Evolutionary conservation across 2,888 invertebrate genomes (phyloP).

Genomic region (Gastrophysa polygoni): DNA sequence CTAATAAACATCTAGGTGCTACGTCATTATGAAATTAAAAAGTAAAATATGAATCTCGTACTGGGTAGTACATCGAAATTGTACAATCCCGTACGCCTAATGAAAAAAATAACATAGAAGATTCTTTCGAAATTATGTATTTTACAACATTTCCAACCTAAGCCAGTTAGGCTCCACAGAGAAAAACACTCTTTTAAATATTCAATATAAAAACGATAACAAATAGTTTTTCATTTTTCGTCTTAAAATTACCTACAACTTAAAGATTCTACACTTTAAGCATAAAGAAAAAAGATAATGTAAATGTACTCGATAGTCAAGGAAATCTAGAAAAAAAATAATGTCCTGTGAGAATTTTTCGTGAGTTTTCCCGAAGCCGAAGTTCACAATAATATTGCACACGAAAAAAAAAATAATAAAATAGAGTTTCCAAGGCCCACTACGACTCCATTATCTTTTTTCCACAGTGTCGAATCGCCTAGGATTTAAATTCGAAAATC

Average conservation of each 20-base stretch:
- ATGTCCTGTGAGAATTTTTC: no score
- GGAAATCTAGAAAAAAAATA: not conserved
- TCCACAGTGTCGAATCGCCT: not conserved
- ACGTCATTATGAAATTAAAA: not conserved
- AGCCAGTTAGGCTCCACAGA: conserved; percentile 20
- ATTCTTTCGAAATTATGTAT: not conserved
- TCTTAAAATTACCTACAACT: conserved; percentile 26
- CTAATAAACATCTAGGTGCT: not conserved
- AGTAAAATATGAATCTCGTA: not conserved
- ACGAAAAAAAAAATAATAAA: not conserved
- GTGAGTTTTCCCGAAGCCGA: not conserved
- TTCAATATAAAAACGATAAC: conserved; percentile 21
- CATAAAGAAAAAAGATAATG: conserved; percentile 12
- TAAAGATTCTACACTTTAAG: conserved; percentile 20
- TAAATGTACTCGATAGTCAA: conserved; percentile 1
- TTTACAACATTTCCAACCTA: conserved; percentile 9
- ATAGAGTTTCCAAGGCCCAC: no score
- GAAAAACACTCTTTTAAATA: conserved; percentile 9
- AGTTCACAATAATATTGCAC: not conserved
- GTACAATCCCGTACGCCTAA: not conserved
- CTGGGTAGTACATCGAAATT: not conserved
- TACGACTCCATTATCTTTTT: conserved; percentile 4
- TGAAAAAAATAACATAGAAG: not conserved
- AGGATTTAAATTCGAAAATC: not conserved
- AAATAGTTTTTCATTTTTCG: conserved; percentile 17